phyloP scores from a whole-genome alignment of 2,888 invertebrate genomes.

The Hofmannophila pseudospretella region DNA sequence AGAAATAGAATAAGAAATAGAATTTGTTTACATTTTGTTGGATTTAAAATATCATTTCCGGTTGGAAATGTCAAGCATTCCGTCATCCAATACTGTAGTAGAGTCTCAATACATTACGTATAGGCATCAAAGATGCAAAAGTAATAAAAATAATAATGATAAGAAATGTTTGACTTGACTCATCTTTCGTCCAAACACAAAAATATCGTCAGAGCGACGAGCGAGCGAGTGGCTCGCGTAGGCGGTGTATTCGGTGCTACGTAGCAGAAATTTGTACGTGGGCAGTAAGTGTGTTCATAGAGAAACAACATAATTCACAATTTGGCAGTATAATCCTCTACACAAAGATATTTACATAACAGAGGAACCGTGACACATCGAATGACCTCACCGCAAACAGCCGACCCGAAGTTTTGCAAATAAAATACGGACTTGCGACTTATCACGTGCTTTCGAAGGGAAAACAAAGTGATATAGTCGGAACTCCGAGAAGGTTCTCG shows the following conservation, averaged over 20 bases:
- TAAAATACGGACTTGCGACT: constrained; percentile 1
- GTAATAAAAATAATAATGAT: too few species aligned
- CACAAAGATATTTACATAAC: constrained; percentile 14
- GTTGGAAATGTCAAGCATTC: too few species aligned
- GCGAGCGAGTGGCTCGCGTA: constrained; percentile 4
- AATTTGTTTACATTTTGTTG: too few species aligned
- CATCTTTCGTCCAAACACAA: too few species aligned
- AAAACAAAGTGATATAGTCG: constrained; percentile 7
- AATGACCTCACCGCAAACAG: neutral
- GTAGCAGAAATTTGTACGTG: constrained; percentile 11
- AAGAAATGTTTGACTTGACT: too few species aligned
- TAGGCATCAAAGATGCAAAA: too few species aligned
- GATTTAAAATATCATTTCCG: too few species aligned
- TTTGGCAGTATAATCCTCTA: constrained; percentile 8
- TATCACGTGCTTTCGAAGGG: constrained; percentile 1
- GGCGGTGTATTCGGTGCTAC: constrained; percentile 11
- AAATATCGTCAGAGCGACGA: too few species aligned
- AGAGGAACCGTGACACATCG: constrained; percentile 1
- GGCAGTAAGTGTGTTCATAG: constrained; percentile 8
- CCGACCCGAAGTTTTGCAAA: neutral
- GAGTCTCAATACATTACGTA: too few species aligned
- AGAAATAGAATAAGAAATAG: too few species aligned
- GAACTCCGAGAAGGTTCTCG: constrained; percentile 1
- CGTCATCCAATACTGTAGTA: too few species aligned
- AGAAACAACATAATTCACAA: constrained; percentile 3